These are phyloP conservation scores for Lepidonotus clava DNA, from an alignment of 2,888 invertebrate genomes.

Conservation along the genomic window DNA sequence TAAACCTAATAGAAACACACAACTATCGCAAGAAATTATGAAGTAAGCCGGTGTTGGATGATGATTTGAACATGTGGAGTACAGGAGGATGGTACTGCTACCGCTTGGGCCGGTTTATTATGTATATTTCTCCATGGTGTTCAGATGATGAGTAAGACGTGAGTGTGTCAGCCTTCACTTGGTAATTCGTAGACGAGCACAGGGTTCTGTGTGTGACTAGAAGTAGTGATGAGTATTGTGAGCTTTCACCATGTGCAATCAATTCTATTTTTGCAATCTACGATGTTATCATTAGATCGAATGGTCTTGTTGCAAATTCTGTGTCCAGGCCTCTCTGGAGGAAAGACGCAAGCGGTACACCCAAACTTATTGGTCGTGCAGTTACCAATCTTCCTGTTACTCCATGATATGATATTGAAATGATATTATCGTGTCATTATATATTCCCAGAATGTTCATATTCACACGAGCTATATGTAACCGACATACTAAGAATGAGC, in stretches of 20 bases:
- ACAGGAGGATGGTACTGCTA: constrained; percentile 22
- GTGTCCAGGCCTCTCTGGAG: not conserved
- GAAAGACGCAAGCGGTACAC: not conserved
- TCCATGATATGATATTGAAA: constrained; percentile 6
- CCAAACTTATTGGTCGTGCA: constrained; percentile 16
- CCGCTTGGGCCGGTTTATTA: not conserved
- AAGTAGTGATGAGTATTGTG: not conserved
- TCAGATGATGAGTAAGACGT: constrained; percentile 5
- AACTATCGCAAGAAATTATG: not conserved
- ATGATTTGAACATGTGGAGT: constrained; percentile 19
- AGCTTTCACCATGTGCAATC: constrained; percentile 41
- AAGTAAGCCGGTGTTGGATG: constrained; percentile 37
- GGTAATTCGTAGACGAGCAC: constrained; percentile 20
- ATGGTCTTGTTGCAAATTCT: not conserved
- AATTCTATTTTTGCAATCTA: constrained; percentile 50
- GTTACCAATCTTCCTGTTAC: constrained; percentile 47
- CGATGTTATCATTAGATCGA: constrained; percentile 31
- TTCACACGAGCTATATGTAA: not conserved
- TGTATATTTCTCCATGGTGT: not conserved
- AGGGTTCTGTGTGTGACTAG: constrained; percentile 43
- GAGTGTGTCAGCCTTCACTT: constrained; percentile 26
- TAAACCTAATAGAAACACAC: not conserved
- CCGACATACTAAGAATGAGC: not conserved
- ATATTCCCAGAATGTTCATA: not conserved
- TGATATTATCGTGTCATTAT: constrained; percentile 28